phyloP scores from a whole-genome alignment of 1,140 invertebrate species.

The Delia radicum region DNA sequence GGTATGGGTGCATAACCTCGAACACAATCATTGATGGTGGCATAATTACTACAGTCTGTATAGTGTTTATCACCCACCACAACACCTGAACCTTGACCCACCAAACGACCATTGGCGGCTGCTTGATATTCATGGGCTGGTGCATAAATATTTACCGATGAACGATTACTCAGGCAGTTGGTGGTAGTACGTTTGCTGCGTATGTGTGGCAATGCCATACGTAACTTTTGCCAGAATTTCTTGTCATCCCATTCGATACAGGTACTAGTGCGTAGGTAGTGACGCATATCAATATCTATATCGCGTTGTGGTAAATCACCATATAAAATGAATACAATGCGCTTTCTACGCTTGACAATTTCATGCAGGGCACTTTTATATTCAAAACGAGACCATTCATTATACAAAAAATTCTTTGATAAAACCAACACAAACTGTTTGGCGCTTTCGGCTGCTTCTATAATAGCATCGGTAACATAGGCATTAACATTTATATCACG shows the following conservation, averaged over 20 bases:
- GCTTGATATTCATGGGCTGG: conserved; percentile 53
- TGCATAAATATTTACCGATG: conserved; percentile 66
- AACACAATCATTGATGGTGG: conserved; percentile 51
- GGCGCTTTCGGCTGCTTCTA: conserved; percentile 87
- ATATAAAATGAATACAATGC: conserved; percentile 82
- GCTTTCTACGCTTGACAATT: conserved; percentile 77
- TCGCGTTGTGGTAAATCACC: conserved; percentile 82
- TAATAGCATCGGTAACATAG: conserved; percentile 83
- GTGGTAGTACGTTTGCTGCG: conserved; percentile 38
- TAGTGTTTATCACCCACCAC: conserved; percentile 37
- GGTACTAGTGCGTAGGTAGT: conserved; percentile 87
- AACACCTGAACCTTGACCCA: conserved; percentile 4
- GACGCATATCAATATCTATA: conserved; percentile 83
- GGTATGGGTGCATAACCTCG: conserved; percentile 48
- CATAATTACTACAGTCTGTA: conserved; percentile 52
- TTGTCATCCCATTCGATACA: conserved; percentile 90
- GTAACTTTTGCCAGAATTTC: conserved; percentile 92
- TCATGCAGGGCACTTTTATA: conserved; percentile 91
- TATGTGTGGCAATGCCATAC: conserved; percentile 81
- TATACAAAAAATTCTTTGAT: conserved; percentile 89
- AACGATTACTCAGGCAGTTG: conserved; percentile 35
- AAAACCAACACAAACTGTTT: conserved; percentile 86
- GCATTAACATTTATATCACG: conserved; percentile 81
- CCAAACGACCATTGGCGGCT: conserved; percentile 42
- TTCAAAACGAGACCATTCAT: conserved; percentile 92